Percentiles rank a stretch among this genome's conserved stretches.
Conservation (phyloP, 2,797 vertebrate species). For the Parotocinclus haroldoi region DNA sequence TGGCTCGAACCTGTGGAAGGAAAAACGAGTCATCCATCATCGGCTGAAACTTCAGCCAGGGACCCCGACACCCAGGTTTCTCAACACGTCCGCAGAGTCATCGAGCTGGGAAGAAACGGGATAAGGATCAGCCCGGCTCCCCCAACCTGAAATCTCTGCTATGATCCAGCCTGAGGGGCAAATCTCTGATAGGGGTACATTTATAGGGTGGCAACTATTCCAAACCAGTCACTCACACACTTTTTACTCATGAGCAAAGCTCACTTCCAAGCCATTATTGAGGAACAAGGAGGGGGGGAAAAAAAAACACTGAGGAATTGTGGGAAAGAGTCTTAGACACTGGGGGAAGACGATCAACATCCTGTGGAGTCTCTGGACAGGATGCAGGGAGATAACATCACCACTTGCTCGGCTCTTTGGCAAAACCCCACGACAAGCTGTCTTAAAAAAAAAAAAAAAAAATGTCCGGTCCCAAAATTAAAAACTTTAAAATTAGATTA, state of each 20-base stretch:
- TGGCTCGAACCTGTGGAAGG: not conserved
- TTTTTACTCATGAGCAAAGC: slow-evolving; percentile 33
- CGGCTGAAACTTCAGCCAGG: too few species aligned
- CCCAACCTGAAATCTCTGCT: slow-evolving; percentile 35
- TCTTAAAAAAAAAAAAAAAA: not conserved
- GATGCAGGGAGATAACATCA: slow-evolving; percentile 23
- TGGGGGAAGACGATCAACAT: slow-evolving; percentile 27
- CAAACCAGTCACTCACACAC: slow-evolving; percentile 56
- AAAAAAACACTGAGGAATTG: slow-evolving; percentile 13
- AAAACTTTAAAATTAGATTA: too few species aligned
- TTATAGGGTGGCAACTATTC: slow-evolving; percentile 69
- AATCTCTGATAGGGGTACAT: slow-evolving; percentile 32
- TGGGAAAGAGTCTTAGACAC: slow-evolving; percentile 9
- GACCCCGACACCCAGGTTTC: too few species aligned
- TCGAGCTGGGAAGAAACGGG: slow-evolving; percentile 38
- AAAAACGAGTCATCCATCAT: not conserved
- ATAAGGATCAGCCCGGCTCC: slow-evolving; percentile 31
- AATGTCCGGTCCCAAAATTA: not conserved
- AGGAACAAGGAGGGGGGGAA: slow-evolving; percentile 19
- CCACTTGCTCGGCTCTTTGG: slow-evolving; percentile 10
- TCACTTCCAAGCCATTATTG: slow-evolving; percentile 36
- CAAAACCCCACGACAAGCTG: not conserved
- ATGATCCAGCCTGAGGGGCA: slow-evolving; percentile 34
- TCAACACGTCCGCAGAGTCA: slow-evolving; percentile 34
- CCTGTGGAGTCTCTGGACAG: slow-evolving; percentile 35